Conservation (phyloP, 2,888 invertebrate genomes). For the Yponomeuta evonymella region DNA sequence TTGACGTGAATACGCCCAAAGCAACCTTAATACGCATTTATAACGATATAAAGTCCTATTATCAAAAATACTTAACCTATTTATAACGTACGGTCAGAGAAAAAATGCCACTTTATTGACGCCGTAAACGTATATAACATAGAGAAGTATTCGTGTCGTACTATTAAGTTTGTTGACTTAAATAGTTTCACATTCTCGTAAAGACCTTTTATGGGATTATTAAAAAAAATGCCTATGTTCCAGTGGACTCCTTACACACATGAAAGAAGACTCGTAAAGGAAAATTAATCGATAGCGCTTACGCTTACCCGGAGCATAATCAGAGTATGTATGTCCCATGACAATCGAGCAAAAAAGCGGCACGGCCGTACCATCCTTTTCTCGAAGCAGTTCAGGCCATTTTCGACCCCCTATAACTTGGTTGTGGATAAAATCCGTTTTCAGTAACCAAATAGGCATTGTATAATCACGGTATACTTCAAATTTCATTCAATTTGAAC, state of each 20-base stretch:
- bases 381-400: no score
- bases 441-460: no score
- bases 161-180: constrained; percentile 14
- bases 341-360: no score
- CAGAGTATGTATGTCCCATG: no score
- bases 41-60: constrained; percentile 63
- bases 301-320: no score
- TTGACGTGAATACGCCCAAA: constrained; percentile 64
- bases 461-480: no score
- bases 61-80: constrained; percentile 72
- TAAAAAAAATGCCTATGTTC: constrained; percentile 5
- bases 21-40: constrained; percentile 66
- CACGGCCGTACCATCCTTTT: no score
- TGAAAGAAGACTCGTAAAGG: not conserved
- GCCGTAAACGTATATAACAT: constrained; percentile 2
- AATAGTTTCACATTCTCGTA: constrained; percentile 16
- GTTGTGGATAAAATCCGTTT: no score
- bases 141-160: constrained; percentile 8
- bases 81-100: constrained; percentile 35
- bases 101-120: constrained; percentile 9
- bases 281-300: not conserved
- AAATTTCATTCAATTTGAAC: no score
- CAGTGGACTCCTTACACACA: constrained; percentile 5
- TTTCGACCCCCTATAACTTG: no score
- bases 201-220: constrained; percentile 11